Evolutionary conservation across 2,888 invertebrate species (phyloP).

Genomic region (Rapana venosa): DNA sequence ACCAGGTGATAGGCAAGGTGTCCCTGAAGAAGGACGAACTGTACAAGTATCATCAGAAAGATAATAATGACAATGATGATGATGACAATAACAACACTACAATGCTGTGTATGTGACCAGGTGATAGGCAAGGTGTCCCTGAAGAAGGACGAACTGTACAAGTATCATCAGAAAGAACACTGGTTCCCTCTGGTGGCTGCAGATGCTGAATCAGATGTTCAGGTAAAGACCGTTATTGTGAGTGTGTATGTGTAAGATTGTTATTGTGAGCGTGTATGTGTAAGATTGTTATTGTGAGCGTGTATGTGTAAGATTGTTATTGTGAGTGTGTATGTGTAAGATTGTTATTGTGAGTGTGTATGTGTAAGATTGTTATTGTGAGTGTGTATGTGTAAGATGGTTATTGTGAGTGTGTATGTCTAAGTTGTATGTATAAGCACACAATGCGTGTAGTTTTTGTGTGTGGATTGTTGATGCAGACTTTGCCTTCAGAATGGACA

Average conservation of each 20-base stretch:
- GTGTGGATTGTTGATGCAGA: too few relatives aligned
- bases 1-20: conserved; percentile 86
- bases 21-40: conserved; percentile 92
- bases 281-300: neutral
- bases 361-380: neutral
- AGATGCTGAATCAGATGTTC: conserved; percentile 91
- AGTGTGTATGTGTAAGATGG: too few relatives aligned
- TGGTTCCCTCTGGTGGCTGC: conserved; percentile 93
- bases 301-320: neutral
- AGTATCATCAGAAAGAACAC: conserved; percentile 93
- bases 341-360: neutral
- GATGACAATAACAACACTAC: too few relatives aligned
- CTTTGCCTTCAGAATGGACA: too few relatives aligned
- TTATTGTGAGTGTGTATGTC: too few relatives aligned
- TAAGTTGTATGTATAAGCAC: too few relatives aligned
- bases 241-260: neutral
- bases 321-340: neutral
- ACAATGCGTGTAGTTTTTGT: too few relatives aligned
- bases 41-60: conserved; percentile 91
- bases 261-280: too few relatives aligned
- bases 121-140: conserved; percentile 90
- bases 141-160: conserved; percentile 90
- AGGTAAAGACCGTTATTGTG: conserved; percentile 54
- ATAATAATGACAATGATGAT: conserved; percentile 72
- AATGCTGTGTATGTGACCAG: conserved; percentile 71